A percentile compares a stretch with the other conserved stretches of the same genome.
Conservation (phyloP, 2,797 vertebrate genomes). For the Limnodromus scolopaceus region DNA sequence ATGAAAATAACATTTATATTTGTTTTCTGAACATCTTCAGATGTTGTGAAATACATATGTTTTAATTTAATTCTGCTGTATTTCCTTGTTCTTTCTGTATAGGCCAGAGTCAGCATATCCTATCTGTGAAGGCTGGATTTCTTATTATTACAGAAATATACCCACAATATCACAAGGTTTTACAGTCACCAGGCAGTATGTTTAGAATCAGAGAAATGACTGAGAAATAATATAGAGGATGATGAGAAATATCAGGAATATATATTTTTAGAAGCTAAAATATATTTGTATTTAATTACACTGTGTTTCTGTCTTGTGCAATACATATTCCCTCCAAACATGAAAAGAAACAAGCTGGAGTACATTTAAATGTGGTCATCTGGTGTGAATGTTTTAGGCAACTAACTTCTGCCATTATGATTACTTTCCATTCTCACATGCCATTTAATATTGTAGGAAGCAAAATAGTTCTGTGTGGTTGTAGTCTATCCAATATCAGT, state of each 20-base stretch:
- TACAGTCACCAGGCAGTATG: neutral
- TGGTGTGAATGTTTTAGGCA: constrained; percentile 29
- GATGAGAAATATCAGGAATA: neutral
- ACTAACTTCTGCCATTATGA: neutral
- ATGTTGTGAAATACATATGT: neutral
- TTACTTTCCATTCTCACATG: constrained; percentile 58
- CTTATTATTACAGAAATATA: neutral
- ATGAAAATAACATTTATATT: neutral
- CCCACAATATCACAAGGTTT: neutral
- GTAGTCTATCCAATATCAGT: constrained; percentile 71
- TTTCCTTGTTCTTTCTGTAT: neutral
- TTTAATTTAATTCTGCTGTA: neutral
- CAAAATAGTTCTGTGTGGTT: constrained; percentile 61
- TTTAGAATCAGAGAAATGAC: neutral
- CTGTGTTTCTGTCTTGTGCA: neutral
- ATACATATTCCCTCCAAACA: neutral
- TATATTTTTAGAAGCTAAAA: neutral
- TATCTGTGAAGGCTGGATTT: neutral
- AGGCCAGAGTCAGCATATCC: neutral
- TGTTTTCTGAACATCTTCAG: neutral
- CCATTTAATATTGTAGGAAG: constrained; percentile 62
- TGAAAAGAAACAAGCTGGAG: constrained; percentile 47
- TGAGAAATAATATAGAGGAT: neutral
- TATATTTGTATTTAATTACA: constrained; percentile 4
- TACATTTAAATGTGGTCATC: constrained; percentile 66